Evolutionary conservation across 53 echinoderm and acorn worm genomes (phyloP).

Genomic region (Echinometra lucunter): DNA sequence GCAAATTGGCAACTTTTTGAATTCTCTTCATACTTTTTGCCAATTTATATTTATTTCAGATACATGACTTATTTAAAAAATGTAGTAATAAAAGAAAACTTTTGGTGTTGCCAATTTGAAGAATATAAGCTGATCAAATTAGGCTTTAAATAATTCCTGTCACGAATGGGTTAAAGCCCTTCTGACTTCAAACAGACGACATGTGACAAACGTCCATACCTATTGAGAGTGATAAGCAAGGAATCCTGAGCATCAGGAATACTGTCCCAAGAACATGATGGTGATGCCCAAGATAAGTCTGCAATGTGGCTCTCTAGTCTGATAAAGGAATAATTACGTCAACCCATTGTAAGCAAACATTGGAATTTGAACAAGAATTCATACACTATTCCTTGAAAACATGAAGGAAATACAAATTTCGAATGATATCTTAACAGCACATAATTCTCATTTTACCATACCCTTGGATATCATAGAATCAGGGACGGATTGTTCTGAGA

Average conservation of each 20-base stretch:
- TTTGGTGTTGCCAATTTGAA: too few relatives aligned
- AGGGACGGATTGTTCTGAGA: not conserved
- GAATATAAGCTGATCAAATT: too few relatives aligned
- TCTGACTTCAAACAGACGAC: too few relatives aligned
- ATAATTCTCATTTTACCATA: not conserved
- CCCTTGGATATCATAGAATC: not conserved
- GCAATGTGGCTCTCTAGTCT: slow-evolving; percentile 56
- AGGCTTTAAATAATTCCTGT: too few relatives aligned
- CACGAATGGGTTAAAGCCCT: too few relatives aligned
- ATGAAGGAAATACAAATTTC: not conserved
- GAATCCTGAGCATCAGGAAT: slow-evolving; percentile 90
- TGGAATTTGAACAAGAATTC: not conserved
- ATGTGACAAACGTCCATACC: slow-evolving; percentile 31
- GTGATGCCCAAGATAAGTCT: slow-evolving; percentile 78
- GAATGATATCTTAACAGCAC: too few relatives aligned
- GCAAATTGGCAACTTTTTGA: too few relatives aligned
- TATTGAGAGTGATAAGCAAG: slow-evolving; percentile 74
- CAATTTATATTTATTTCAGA: too few relatives aligned
- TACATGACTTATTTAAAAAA: too few relatives aligned
- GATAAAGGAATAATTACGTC: not conserved
- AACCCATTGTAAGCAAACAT: not conserved
- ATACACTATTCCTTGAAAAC: not conserved
- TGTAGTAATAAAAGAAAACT: too few relatives aligned
- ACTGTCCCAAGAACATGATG: slow-evolving; percentile 79
- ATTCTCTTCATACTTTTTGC: too few relatives aligned